phyloP scores from a whole-genome alignment of 2,888 invertebrate species.

The Campopleginae sp. region DNA sequence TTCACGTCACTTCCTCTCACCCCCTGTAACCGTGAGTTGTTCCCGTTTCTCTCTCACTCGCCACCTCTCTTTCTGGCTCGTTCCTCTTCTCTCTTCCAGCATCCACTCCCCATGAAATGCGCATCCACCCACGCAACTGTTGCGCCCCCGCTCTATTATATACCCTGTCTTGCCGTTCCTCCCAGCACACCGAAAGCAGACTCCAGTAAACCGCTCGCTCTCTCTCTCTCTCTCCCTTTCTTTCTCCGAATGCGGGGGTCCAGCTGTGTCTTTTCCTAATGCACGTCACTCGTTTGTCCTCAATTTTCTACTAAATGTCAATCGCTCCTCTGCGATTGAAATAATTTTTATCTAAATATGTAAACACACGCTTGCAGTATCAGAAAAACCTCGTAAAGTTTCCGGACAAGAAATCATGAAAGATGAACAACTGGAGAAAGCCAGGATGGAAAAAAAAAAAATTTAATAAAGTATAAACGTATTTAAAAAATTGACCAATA shows the following conservation, averaged over 20 bases:
- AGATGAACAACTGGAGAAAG: not conserved
- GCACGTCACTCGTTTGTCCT: slow-evolving; percentile 46
- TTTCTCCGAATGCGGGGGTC: not conserved
- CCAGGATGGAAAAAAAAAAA: not conserved
- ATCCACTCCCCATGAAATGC: slow-evolving; percentile 78
- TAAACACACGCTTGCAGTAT: not conserved
- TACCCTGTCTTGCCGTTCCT: slow-evolving; percentile 63
- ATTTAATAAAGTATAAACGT: not conserved
- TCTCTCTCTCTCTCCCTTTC: not conserved
- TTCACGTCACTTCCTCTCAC: slow-evolving; percentile 67
- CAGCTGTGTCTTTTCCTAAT: slow-evolving; percentile 35
- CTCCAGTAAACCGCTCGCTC: slow-evolving; percentile 24
- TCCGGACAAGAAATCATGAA: not conserved
- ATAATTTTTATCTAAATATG: not conserved
- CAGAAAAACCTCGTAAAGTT: not conserved
- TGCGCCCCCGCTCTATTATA: slow-evolving; percentile 78
- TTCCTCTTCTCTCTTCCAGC: slow-evolving; percentile 50
- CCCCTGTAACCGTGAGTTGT: slow-evolving; percentile 63
- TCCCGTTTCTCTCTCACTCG: slow-evolving; percentile 53
- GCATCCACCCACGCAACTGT: slow-evolving; percentile 83
- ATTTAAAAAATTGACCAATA: not conserved
- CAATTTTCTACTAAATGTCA: slow-evolving; percentile 62
- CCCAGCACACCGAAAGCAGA: slow-evolving; percentile 44
- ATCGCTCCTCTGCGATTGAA: slow-evolving; percentile 22
- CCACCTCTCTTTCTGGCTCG: slow-evolving; percentile 21